These are phyloP conservation scores for Habroteleia sp. DNA, from an alignment of 2,888 invertebrate genomes.

Conservation along the genomic window DNA sequence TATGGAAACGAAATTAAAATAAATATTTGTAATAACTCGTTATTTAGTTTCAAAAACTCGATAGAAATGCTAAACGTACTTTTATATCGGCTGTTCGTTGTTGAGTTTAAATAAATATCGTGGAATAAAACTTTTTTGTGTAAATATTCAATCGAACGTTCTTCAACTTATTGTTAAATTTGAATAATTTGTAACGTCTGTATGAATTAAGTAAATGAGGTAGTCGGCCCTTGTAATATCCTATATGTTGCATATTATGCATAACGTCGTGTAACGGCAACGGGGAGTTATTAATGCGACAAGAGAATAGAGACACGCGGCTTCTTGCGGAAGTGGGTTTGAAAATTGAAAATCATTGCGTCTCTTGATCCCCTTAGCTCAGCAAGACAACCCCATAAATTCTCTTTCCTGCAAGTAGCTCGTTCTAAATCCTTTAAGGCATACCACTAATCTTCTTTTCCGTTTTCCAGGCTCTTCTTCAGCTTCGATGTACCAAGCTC, in stretches of 20 bases:
- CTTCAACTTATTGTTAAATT: slow-evolving; percentile 38
- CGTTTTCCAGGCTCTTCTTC: slow-evolving; percentile 63
- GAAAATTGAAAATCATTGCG: slow-evolving; percentile 79
- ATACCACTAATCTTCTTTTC: slow-evolving; percentile 69
- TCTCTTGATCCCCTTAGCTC: slow-evolving; percentile 76
- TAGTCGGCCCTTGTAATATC: slow-evolving; percentile 59
- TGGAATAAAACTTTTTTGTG: slow-evolving; percentile 4
- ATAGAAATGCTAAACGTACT: slow-evolving; percentile 9
- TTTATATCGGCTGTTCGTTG: slow-evolving; percentile 16
- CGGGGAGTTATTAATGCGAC: slow-evolving; percentile 65
- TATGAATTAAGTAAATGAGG: slow-evolving; percentile 60
- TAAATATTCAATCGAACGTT: slow-evolving; percentile 26
- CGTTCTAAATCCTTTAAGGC: slow-evolving; percentile 72
- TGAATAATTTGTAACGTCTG: slow-evolving; percentile 55
- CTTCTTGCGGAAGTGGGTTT: slow-evolving; percentile 74
- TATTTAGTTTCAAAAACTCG: slow-evolving; percentile 13
- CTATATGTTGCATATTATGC: slow-evolving; percentile 59
- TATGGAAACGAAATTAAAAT: slow-evolving; percentile 30
- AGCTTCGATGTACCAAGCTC: slow-evolving; percentile 48
- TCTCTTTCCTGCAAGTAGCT: slow-evolving; percentile 65
- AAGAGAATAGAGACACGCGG: slow-evolving; percentile 69
- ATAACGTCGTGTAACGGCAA: slow-evolving; percentile 58
- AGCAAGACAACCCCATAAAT: slow-evolving; percentile 77
- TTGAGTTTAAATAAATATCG: slow-evolving; percentile 19
- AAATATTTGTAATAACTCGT: slow-evolving; percentile 22